Evolutionary conservation across 2,888 invertebrate species (phyloP).

Genomic region (Aspidiotus rigidus): DNA sequence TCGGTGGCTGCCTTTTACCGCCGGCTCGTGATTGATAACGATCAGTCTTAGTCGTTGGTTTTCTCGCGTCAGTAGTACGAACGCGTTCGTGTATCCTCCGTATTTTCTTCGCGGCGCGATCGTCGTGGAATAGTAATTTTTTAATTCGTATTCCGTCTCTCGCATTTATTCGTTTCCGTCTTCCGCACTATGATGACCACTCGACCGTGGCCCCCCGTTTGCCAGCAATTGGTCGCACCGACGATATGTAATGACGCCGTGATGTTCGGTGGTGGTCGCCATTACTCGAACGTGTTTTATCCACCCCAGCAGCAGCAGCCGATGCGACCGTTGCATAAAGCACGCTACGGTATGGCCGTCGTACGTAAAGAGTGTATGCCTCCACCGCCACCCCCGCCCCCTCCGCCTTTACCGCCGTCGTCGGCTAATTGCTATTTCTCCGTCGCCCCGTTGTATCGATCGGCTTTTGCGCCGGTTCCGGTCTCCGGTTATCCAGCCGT

Average conservation of each 20-base stretch:
- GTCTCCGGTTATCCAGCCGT: constrained; percentile 10
- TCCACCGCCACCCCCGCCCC: constrained; percentile 8
- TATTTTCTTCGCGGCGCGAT: constrained; percentile 4
- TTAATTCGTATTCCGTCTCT: constrained; percentile 8
- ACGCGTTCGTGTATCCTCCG: constrained; percentile 2
- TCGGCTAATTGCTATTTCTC: constrained; percentile 51
- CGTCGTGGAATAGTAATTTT: constrained; percentile 6
- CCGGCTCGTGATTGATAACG: neutral
- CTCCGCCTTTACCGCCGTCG: constrained; percentile 12
- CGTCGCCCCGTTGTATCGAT: constrained; percentile 32
- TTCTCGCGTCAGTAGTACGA: neutral
- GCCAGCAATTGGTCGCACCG: constrained; percentile 43
- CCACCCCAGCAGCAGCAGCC: neutral
- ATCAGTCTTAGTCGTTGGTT: constrained; percentile 2
- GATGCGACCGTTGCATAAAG: neutral
- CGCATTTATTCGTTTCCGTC: constrained; percentile 5
- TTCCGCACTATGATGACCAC: constrained; percentile 42
- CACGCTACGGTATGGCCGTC: constrained; percentile 5
- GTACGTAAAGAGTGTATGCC: constrained; percentile 8
- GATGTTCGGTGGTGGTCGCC: constrained; percentile 15
- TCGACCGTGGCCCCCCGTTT: constrained; percentile 59
- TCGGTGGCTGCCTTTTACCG: too few relatives aligned
- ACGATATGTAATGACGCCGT: constrained; percentile 36
- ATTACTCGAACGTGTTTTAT: neutral
- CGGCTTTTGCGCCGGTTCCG: constrained; percentile 3